A percentile compares a stretch with the other conserved stretches of the same genome.
Evolutionary conservation across 1,140 invertebrate genomes (phyloP).

Genomic region (Sinella curviseta): DNA sequence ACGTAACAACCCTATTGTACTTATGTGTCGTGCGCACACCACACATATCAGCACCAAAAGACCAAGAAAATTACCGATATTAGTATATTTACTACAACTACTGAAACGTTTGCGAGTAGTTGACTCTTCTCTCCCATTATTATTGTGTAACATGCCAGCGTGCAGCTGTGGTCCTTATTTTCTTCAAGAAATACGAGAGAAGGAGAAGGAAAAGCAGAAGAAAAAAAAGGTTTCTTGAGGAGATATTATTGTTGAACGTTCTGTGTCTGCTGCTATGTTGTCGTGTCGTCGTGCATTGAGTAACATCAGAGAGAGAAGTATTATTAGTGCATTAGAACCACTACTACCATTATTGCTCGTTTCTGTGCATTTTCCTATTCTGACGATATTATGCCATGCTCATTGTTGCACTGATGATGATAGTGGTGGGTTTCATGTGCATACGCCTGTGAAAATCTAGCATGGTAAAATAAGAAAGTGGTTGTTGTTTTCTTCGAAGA

Average conservation of each 20-base stretch:
- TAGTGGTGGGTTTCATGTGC: neutral
- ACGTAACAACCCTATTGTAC: neutral
- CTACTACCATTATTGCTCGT: conserved; percentile 3
- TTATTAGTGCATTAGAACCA: neutral
- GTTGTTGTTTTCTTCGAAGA: neutral
- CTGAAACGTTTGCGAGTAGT: neutral
- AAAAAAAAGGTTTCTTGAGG: neutral
- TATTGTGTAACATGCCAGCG: neutral
- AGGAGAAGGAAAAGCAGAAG: too few species aligned
- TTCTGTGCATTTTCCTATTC: neutral
- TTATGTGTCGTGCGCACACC: too few species aligned
- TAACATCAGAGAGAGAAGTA: neutral
- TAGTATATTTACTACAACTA: neutral
- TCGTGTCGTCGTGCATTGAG: neutral
- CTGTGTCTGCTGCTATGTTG: neutral
- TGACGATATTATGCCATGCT: neutral
- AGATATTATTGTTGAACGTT: neutral
- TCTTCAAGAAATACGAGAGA: neutral
- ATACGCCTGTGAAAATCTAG: neutral
- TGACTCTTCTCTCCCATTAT: neutral
- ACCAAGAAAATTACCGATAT: neutral
- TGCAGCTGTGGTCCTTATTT: conserved; percentile 11
- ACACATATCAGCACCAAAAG: neutral
- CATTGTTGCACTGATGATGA: neutral
- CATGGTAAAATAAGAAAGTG: neutral